A percentile compares a stretch with the other conserved stretches of the same genome.
Evolutionary conservation across 2,113 vertebrate species (phyloP).

Genomic region (Choloepus hoffmanni): DNA sequence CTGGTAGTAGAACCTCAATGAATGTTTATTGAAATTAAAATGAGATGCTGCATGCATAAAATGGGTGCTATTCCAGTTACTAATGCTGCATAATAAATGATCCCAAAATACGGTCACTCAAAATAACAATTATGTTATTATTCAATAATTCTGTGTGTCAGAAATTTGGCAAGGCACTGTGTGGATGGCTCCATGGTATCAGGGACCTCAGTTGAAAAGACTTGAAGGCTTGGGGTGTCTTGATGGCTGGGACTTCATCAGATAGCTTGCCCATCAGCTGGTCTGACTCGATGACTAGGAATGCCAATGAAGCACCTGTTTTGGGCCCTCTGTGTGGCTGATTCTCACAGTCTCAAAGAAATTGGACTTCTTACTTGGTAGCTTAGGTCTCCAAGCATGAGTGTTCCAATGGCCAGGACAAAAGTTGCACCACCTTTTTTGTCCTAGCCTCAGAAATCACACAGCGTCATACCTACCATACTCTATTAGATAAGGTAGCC

Average conservation of each 20-base stretch:
- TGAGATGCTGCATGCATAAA: background rate
- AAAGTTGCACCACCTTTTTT: background rate
- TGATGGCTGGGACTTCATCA: background rate
- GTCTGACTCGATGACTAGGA: background rate
- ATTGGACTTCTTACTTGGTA: background rate
- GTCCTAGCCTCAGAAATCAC: background rate
- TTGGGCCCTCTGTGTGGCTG: fast-evolving
- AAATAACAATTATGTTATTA: slow-evolving; percentile 23
- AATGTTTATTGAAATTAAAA: background rate
- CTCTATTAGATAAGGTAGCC: background rate
- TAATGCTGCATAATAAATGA: background rate
- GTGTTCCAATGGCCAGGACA: background rate
- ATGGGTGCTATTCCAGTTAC: background rate
- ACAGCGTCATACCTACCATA: background rate
- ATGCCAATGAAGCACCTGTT: background rate
- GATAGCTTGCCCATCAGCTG: background rate
- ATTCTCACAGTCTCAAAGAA: background rate
- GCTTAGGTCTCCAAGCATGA: background rate
- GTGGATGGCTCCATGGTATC: background rate
- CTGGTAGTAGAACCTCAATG: background rate
- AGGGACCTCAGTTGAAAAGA: background rate
- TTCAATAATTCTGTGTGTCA: background rate
- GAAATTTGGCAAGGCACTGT: background rate
- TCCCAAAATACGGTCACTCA: background rate
- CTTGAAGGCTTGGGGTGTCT: background rate